These are phyloP conservation scores for Tympanuchus pallidicinctus DNA, from an alignment of 2,113 vertebrate species.

Conservation along the genomic window DNA sequence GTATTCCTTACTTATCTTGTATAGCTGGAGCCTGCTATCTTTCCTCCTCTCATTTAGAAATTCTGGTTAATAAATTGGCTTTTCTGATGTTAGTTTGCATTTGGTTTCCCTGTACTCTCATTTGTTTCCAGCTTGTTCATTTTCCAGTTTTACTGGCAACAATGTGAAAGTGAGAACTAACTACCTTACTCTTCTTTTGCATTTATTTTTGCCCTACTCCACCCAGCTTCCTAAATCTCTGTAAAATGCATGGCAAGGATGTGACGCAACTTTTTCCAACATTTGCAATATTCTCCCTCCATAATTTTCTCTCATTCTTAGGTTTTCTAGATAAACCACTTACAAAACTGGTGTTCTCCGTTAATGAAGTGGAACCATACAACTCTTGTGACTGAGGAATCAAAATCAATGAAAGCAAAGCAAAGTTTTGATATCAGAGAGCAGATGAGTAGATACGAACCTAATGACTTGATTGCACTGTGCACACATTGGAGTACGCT, in stretches of 20 bases:
- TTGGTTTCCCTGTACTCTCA: background rate
- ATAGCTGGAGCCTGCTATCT: background rate
- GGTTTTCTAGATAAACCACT: background rate
- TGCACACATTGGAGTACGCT: conserved; percentile 93
- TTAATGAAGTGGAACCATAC: background rate
- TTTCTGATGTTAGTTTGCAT: background rate
- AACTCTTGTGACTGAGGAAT: background rate
- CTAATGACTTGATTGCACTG: conserved; percentile 93
- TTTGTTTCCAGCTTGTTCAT: background rate
- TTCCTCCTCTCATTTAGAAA: background rate
- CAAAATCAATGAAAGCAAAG: background rate
- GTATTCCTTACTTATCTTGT: background rate
- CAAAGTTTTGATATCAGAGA: background rate
- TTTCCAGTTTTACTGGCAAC: background rate
- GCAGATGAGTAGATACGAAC: conserved; percentile 66
- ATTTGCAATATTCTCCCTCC: background rate
- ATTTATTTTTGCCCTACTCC: background rate
- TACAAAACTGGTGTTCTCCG: background rate
- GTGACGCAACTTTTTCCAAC: background rate
- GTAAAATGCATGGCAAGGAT: background rate
- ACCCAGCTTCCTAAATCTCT: background rate
- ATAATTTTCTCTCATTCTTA: background rate
- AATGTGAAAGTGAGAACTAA: background rate
- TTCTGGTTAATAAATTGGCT: background rate
- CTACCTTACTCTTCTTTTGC: background rate